These are phyloP conservation scores for Chamaedrilus cognettii DNA, from an alignment of 2,888 invertebrate genomes.

Conservation along the genomic window DNA sequence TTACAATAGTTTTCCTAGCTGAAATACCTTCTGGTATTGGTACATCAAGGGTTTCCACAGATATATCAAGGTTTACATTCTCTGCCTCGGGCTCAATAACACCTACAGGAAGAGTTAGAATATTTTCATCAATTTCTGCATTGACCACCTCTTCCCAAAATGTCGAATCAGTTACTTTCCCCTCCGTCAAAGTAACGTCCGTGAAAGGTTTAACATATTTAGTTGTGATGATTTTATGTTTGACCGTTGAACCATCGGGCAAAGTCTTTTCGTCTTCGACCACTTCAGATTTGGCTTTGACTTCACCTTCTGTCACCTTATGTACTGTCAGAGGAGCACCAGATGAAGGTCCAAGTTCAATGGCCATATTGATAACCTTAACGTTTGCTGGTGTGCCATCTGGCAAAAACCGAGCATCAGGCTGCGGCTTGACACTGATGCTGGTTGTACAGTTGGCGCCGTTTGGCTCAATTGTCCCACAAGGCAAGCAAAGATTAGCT, in stretches of 20 bases:
- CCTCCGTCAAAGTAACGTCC: conserved; percentile 11
- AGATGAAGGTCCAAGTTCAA: conserved; percentile 14
- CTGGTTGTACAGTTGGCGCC: conserved; percentile 13
- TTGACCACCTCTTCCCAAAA: conserved; percentile 25
- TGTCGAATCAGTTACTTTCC: conserved; percentile 14
- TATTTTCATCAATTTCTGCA: conserved; percentile 23
- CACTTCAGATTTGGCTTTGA: conserved; percentile 12
- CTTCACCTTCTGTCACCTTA: conserved; percentile 20
- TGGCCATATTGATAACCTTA: conserved; percentile 1
- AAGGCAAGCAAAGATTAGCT: conserved; percentile 10
- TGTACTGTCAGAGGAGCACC: neutral
- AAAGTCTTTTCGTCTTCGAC: conserved; percentile 22
- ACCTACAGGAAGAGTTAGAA: conserved; percentile 18
- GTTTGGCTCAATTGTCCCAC: conserved; percentile 11
- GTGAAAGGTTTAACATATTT: conserved; percentile 26
- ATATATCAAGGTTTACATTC: conserved; percentile 15
- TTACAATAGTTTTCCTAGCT: conserved; percentile 21
- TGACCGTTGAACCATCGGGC: conserved; percentile 13
- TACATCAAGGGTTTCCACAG: conserved; percentile 21
- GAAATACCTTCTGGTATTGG: conserved; percentile 22
- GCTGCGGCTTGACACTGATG: neutral
- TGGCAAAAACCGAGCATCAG: neutral
- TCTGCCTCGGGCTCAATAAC: conserved; percentile 15
- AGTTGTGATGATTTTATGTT: conserved; percentile 25
- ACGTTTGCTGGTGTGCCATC: conserved; percentile 11